Conservation (phyloP, 2,888 invertebrate species). For the Drosophila robusta region DNA sequence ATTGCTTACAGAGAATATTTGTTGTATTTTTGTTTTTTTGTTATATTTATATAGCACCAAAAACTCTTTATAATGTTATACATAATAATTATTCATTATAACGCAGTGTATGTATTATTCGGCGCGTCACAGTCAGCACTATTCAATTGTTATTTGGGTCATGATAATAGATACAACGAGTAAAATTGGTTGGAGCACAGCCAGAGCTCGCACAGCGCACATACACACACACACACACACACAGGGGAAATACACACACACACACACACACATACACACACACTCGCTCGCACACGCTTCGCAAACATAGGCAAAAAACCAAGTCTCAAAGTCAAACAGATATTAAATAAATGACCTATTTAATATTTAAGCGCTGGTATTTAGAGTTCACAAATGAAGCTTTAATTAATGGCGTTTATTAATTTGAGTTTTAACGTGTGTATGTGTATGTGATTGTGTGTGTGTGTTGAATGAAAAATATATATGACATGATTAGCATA, state of each 20-base stretch:
- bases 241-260: constrained; percentile 10
- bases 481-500: constrained; percentile 50
- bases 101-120: constrained; percentile 6
- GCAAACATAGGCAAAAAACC: constrained; percentile 8
- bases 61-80: too few relatives aligned
- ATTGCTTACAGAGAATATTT: too few relatives aligned
- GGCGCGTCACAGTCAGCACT: not conserved
- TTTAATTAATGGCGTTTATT: constrained; percentile 24
- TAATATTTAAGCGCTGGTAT: constrained; percentile 30
- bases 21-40: not conserved
- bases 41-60: too few relatives aligned
- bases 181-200: constrained; percentile 20
- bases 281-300: constrained; percentile 1
- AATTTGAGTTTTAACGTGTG: constrained; percentile 1
- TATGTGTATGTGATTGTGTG: constrained; percentile 11
- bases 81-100: not conserved
- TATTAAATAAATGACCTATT: constrained; percentile 50
- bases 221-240: constrained; percentile 14
- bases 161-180: constrained; percentile 39
- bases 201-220: constrained; percentile 13
- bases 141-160: constrained; percentile 50
- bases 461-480: constrained; percentile 35
- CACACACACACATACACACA: constrained; percentile 1
- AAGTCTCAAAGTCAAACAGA: constrained; percentile 34
- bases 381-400: constrained; percentile 18